Conservation (phyloP, 1,140 invertebrate genomes). For the Heliconius himera region DNA sequence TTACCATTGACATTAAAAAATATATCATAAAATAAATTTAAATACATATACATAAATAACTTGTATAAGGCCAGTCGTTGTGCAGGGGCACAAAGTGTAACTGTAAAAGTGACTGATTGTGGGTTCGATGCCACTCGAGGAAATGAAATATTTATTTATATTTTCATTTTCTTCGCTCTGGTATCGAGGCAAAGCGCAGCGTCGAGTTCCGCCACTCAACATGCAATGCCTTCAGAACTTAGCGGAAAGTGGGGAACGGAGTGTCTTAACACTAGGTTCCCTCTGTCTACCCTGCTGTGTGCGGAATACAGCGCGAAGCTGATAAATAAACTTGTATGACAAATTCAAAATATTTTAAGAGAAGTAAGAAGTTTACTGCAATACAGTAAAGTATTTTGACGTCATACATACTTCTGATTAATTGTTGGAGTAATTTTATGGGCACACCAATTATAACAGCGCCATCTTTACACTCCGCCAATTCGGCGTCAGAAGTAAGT, state of each 20-base stretch:
- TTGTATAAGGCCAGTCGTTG: background rate
- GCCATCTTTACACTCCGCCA: slow-evolving; percentile 26
- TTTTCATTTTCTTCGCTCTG: too few species aligned
- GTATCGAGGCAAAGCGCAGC: too few species aligned
- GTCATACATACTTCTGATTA: slow-evolving; percentile 30
- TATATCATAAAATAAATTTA: background rate
- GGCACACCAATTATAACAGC: slow-evolving; percentile 43
- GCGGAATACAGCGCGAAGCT: too few species aligned
- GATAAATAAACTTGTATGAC: background rate
- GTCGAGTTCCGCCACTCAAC: too few species aligned
- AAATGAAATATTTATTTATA: too few species aligned
- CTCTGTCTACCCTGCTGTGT: too few species aligned
- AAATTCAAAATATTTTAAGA: background rate
- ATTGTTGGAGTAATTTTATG: slow-evolving; percentile 45
- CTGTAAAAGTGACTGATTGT: too few species aligned
- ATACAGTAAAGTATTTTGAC: slow-evolving; percentile 24
- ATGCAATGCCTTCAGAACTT: too few species aligned
- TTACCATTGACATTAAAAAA: background rate
- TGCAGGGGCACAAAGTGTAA: too few species aligned
- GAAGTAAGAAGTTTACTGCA: background rate
- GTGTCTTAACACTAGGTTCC: too few species aligned
- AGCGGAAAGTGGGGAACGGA: too few species aligned
- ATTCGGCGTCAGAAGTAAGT: slow-evolving; percentile 30
- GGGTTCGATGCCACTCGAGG: too few species aligned
- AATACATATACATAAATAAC: background rate